These are phyloP conservation scores for Plutomurus gul DNA, from an alignment of 1,140 invertebrate genomes.

Conservation along the genomic window DNA sequence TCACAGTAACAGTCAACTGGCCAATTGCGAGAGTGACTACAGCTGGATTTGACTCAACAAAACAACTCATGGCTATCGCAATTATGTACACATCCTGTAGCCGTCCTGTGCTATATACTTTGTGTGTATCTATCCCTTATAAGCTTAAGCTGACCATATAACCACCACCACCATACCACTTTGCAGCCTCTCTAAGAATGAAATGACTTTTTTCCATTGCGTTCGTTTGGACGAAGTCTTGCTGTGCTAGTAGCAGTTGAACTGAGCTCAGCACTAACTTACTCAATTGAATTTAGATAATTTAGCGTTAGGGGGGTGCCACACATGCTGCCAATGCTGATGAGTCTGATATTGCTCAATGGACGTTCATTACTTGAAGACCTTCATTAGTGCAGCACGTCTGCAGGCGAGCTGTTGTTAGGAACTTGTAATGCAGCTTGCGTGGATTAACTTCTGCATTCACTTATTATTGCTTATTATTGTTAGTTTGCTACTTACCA, in stretches of 20 bases:
- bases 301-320: slow-evolving; percentile 22
- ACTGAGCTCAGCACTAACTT: slow-evolving; percentile 3
- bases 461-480: not conserved
- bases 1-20: not conserved
- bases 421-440: slow-evolving; percentile 8
- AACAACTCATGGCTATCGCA: not conserved
- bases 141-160: not conserved
- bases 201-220: not conserved
- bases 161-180: not conserved
- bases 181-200: not conserved
- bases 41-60: not conserved
- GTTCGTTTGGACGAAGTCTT: not conserved
- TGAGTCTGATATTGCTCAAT: slow-evolving; percentile 26
- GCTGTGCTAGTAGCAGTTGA: not conserved
- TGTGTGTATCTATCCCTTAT: too few relatives aligned
- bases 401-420: slow-evolving; percentile 6
- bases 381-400: slow-evolving; percentile 11
- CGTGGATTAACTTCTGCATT: slow-evolving; percentile 1
- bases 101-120: too few relatives aligned
- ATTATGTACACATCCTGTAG: too few relatives aligned
- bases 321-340: slow-evolving; percentile 25
- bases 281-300: slow-evolving; percentile 23
- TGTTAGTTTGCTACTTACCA: too few relatives aligned
- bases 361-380: slow-evolving; percentile 17
- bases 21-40: not conserved